Conservation (phyloP, 2,888 invertebrate genomes). For the Mythimna lalbum region DNA sequence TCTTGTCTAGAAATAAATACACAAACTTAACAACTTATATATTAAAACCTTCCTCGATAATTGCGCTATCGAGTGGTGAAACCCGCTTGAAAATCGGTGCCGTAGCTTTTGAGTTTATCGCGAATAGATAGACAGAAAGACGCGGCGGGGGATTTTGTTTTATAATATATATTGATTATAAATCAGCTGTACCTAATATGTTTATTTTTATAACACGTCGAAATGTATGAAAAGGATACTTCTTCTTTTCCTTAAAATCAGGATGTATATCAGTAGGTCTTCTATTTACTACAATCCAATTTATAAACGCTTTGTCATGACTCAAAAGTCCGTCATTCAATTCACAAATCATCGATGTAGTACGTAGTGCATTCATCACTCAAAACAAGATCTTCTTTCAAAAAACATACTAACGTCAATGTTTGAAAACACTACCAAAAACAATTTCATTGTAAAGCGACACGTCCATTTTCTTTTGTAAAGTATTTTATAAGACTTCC, state of each 20-base stretch:
- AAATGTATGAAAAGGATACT: background rate
- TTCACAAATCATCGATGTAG: background rate
- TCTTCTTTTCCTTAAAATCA: background rate
- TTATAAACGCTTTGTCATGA: background rate
- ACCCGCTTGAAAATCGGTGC: too few relatives aligned
- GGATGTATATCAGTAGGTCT: too few relatives aligned
- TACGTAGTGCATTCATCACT: background rate
- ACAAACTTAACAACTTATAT: too few relatives aligned
- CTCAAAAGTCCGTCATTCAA: background rate
- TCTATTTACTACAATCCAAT: background rate
- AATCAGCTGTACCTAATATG: background rate
- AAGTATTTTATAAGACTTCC: constrained; percentile 36
- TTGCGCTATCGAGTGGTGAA: too few relatives aligned
- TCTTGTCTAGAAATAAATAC: too few relatives aligned
- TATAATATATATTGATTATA: too few relatives aligned
- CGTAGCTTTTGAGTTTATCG: too few relatives aligned
- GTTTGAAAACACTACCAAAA: constrained; percentile 23
- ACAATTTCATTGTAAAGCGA: constrained; percentile 5
- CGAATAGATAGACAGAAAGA: too few relatives aligned
- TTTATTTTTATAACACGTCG: too few relatives aligned
- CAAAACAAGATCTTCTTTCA: constrained; percentile 33
- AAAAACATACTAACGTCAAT: constrained; percentile 13
- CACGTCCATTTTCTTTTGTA: background rate
- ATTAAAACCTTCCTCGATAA: too few relatives aligned
- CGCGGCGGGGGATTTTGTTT: too few relatives aligned